Percentiles rank a stretch among this genome's conserved stretches.
phyloP scores from a whole-genome alignment of 2,797 vertebrate genomes.

The Brachymystax lenok region DNA sequence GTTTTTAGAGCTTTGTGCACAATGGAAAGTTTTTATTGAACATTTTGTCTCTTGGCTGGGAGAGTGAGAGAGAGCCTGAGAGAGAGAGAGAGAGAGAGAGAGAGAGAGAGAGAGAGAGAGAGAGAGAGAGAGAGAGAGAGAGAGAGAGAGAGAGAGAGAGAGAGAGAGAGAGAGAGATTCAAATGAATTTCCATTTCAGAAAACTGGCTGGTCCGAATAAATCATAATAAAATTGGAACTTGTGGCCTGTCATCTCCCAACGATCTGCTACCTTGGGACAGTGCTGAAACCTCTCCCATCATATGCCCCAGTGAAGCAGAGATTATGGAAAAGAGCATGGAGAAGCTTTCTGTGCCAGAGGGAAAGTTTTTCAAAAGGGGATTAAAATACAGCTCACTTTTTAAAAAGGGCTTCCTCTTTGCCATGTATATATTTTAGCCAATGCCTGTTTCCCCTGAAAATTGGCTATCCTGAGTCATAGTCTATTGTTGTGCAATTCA shows the following conservation, averaged over 20 bases:
- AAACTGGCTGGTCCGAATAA: conserved; percentile 78
- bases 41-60: conserved; percentile 50
- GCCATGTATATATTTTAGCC: conserved; percentile 2
- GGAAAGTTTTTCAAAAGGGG: conserved; percentile 68
- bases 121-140: conserved; percentile 32
- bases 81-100: background rate
- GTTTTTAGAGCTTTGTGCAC: conserved; percentile 40
- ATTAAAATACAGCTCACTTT: conserved; percentile 71
- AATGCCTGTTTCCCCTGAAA: background rate
- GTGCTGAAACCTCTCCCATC: conserved; percentile 77
- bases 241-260: conserved; percentile 79
- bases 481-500: background rate
- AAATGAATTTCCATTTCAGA: conserved; percentile 82
- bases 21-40: conserved; percentile 51
- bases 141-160: conserved; percentile 12
- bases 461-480: background rate
- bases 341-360: conserved; percentile 68
- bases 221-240: conserved; percentile 83
- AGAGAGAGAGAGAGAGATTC: conserved; percentile 60
- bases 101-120: conserved; percentile 19
- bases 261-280: conserved; percentile 80
- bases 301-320: conserved; percentile 83
- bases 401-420: conserved; percentile 12
- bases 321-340: conserved; percentile 69
- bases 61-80: conserved; percentile 46